Percentiles rank a stretch among this genome's conserved stretches.
phyloP scores from a whole-genome alignment of 2,797 vertebrate species.

The Peromyscus attwateri region DNA sequence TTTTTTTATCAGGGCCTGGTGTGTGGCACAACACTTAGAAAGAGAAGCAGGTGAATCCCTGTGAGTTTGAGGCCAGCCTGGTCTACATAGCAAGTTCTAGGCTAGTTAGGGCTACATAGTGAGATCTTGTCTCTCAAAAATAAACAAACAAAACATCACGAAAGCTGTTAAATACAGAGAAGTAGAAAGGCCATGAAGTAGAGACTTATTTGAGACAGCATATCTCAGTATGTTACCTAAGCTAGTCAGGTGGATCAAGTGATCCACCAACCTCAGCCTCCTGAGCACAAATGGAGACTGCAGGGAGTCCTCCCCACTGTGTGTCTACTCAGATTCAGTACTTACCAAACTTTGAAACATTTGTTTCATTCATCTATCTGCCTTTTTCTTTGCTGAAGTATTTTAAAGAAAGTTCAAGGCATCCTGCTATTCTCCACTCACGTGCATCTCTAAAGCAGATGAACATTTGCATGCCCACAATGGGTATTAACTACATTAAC shows the following conservation, averaged over 20 bases:
- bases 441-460: constrained; percentile 26
- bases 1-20: not conserved
- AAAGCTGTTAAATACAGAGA: constrained; percentile 49
- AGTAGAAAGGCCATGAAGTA: constrained; percentile 2
- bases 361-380: constrained; percentile 36
- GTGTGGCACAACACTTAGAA: not conserved
- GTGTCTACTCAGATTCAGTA: not conserved
- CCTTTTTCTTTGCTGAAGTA: constrained; percentile 60
- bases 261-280: not conserved
- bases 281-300: not conserved
- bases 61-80: not conserved
- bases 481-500: not conserved
- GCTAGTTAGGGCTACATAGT: not conserved
- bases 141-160: not conserved
- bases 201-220: not conserved
- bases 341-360: not conserved
- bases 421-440: not conserved
- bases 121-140: not conserved
- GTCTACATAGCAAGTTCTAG: not conserved
- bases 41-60: not conserved
- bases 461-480: constrained; percentile 21
- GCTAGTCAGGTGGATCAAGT: not conserved
- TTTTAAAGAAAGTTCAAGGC: constrained; percentile 56
- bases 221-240: not conserved
- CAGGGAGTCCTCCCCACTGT: not conserved